Percentiles rank a stretch among this genome's conserved stretches.
phyloP scores from a whole-genome alignment of 2,797 vertebrate genomes.

The Cryptoblepharus egeriae region DNA sequence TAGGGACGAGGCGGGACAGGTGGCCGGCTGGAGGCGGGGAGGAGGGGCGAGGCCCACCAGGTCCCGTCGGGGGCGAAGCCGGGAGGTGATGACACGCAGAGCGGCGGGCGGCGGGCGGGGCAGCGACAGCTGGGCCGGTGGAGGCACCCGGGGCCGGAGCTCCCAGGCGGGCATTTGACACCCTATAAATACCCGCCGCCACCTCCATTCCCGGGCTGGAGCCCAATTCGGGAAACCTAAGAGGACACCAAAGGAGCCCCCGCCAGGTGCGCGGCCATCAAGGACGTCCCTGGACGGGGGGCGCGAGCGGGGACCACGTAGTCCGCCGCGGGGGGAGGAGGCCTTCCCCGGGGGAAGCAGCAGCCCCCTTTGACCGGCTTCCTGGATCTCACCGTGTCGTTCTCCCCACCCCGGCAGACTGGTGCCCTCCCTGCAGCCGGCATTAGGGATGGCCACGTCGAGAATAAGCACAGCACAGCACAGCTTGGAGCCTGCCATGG shows the following conservation, averaged over 20 bases:
- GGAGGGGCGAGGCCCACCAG: background rate
- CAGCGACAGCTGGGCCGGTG: constrained; percentile 56
- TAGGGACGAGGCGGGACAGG: background rate
- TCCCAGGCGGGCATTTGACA: constrained; percentile 69
- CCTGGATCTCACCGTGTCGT: too few species aligned
- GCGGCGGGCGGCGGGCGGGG: constrained; percentile 38
- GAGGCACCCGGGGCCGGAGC: background rate
- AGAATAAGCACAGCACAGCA: too few species aligned
- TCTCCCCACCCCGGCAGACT: too few species aligned
- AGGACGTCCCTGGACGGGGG: background rate
- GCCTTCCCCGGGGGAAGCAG: too few species aligned
- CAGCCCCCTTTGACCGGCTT: too few species aligned
- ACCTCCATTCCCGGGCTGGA: constrained; percentile 54
- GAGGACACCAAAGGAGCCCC: constrained; percentile 54
- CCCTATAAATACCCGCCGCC: constrained; percentile 81
- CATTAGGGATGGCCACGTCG: too few species aligned
- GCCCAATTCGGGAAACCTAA: constrained; percentile 57
- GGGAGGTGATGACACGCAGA: constrained; percentile 58
- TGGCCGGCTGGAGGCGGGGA: background rate
- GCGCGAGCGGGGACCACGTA: too few species aligned
- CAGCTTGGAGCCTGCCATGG: too few species aligned
- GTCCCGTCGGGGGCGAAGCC: background rate
- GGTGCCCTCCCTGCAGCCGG: too few species aligned
- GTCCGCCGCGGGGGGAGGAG: too few species aligned
- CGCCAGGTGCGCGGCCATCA: constrained; percentile 33